Percentiles rank a stretch among this genome's conserved stretches.
Evolutionary conservation across 2,797 vertebrate species (phyloP).

Genomic region (Zalophus californianus): DNA sequence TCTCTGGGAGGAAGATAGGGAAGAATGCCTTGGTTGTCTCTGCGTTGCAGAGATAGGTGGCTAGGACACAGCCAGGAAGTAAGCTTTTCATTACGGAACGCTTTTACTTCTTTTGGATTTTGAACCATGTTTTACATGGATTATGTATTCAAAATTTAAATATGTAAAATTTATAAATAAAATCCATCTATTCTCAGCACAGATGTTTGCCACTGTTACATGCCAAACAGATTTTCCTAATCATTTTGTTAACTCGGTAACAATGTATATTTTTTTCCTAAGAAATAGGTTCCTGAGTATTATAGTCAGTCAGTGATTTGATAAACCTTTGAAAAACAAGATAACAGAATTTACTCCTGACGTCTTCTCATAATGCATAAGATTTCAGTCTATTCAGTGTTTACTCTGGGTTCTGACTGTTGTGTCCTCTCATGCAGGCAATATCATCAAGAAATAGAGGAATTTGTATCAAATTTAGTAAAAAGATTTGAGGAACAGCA

Average conservation of each 20-base stretch:
- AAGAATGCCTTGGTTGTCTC: not conserved
- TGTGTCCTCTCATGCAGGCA: slow-evolving; percentile 87
- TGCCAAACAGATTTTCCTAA: not conserved
- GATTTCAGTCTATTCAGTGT: not conserved
- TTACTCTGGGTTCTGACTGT: slow-evolving; percentile 7
- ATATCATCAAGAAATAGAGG: slow-evolving; percentile 98
- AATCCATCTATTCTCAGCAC: not conserved
- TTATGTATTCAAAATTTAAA: not conserved
- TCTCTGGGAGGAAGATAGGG: not conserved
- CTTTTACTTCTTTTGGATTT: not conserved
- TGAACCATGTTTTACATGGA: not conserved
- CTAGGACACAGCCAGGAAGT: not conserved
- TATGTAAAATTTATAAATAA: slow-evolving; percentile 3
- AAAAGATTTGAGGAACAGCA: slow-evolving; percentile 92
- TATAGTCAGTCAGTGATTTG: not conserved
- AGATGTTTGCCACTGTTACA: not conserved
- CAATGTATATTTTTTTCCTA: not conserved
- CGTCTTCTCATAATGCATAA: not conserved
- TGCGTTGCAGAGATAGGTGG: not conserved
- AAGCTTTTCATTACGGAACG: not conserved
- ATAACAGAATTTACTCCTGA: not conserved
- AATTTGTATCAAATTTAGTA: slow-evolving; percentile 93
- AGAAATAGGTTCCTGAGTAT: not conserved
- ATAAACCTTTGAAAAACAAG: slow-evolving; percentile 33
- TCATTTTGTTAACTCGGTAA: not conserved